These are phyloP conservation scores for Tortricodes alternella DNA, from an alignment of 2,888 invertebrate species.

Conservation along the genomic window DNA sequence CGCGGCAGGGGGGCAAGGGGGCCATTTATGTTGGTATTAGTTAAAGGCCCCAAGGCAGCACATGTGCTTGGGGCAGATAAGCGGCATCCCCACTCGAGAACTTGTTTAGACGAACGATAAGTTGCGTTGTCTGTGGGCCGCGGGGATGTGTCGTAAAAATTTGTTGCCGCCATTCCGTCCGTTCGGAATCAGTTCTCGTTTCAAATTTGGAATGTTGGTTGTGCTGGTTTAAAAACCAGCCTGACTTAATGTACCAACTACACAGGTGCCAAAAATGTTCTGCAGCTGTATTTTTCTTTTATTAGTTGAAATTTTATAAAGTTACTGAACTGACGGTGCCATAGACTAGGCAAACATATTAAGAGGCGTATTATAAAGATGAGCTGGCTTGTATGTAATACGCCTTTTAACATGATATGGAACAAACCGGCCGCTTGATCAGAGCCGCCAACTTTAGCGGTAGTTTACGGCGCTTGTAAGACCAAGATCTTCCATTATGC, in stretches of 20 bases:
- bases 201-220: background rate
- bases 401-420: background rate
- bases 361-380: no score
- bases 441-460: slow-evolving; percentile 14
- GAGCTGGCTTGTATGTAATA: no score
- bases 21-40: slow-evolving; percentile 65
- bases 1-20: slow-evolving; percentile 52
- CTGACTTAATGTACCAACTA: no score
- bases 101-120: slow-evolving; percentile 77
- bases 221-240: background rate
- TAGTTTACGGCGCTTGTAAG: slow-evolving; percentile 14
- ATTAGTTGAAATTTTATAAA: background rate
- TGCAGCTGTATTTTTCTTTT: background rate
- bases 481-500: slow-evolving; percentile 22
- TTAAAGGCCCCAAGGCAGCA: slow-evolving; percentile 75
- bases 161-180: slow-evolving; percentile 27
- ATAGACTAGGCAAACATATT: background rate
- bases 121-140: slow-evolving; percentile 72
- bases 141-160: slow-evolving; percentile 49
- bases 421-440: slow-evolving; percentile 1
- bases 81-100: slow-evolving; percentile 78
- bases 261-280: background rate
- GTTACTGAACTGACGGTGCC: background rate
- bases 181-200: slow-evolving; percentile 37
- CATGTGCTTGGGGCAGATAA: slow-evolving; percentile 77